phyloP scores from a whole-genome alignment of 23 tunicate genomes.

The Botrylloides violaceus region DNA sequence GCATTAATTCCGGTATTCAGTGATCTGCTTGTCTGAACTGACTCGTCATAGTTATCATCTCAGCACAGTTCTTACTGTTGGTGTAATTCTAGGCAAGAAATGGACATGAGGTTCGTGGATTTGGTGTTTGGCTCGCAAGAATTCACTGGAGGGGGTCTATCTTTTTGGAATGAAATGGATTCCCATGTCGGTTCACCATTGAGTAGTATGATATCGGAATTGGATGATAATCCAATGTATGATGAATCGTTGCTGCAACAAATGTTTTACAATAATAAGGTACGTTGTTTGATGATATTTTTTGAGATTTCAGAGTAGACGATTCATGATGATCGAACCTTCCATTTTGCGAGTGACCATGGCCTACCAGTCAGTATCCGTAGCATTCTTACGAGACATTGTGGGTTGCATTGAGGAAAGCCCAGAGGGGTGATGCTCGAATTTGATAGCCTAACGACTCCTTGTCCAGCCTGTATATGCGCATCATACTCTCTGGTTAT shows the following conservation, averaged over 20 bases:
- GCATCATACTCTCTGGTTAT: too few relatives aligned
- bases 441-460: too few relatives aligned
- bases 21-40: too few relatives aligned
- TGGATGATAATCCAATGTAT: constrained; percentile 72
- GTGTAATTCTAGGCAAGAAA: constrained; percentile 11
- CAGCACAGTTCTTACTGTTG: not conserved
- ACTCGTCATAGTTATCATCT: not conserved
- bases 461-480: too few relatives aligned
- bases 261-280: constrained; percentile 59
- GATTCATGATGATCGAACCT: too few relatives aligned
- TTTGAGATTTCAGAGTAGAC: too few relatives aligned
- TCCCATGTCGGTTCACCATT: constrained; percentile 26
- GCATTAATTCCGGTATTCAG: too few relatives aligned
- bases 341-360: too few relatives aligned
- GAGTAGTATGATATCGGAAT: constrained; percentile 63
- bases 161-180: not conserved
- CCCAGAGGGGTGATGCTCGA: too few relatives aligned
- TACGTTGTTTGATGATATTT: not conserved
- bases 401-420: too few relatives aligned
- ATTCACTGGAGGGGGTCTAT: constrained; percentile 10
- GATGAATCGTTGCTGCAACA: constrained; percentile 61
- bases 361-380: too few relatives aligned
- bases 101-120: constrained; percentile 60
- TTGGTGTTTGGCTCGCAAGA: constrained; percentile 49
- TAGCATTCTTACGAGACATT: too few relatives aligned